Percentiles rank a stretch among this genome's conserved stretches.
Evolutionary conservation across 2,888 invertebrate genomes (phyloP).

Genomic region (Phyto melanocephala): DNA sequence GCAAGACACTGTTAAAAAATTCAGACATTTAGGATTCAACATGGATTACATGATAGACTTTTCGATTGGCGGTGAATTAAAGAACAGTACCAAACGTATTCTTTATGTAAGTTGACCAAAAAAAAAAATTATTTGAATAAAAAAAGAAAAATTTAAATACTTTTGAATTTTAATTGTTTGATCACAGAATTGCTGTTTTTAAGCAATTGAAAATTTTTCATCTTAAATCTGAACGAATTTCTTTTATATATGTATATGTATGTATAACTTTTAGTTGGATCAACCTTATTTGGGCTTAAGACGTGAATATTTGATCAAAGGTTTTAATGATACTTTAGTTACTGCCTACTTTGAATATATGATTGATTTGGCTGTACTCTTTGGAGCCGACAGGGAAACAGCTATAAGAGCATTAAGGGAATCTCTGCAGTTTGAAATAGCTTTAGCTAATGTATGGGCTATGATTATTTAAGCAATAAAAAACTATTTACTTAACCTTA

Average conservation of each 20-base stretch:
- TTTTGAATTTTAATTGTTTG: too few species aligned
- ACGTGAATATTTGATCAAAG: constrained; percentile 91
- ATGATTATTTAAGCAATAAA: too few species aligned
- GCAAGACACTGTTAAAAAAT: constrained; percentile 90
- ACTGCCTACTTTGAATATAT: constrained; percentile 91
- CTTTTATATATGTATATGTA: neutral
- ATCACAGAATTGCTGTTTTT: too few species aligned
- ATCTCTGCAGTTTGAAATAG: constrained; percentile 92
- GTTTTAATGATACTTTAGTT: constrained; percentile 90
- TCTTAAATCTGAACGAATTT: too few species aligned
- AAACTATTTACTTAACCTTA: neutral
- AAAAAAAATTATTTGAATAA: too few species aligned
- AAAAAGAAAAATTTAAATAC: too few species aligned
- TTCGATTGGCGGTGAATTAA: constrained; percentile 92
- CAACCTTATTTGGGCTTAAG: constrained; percentile 91
- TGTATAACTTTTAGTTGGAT: constrained; percentile 87
- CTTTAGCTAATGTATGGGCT: constrained; percentile 94
- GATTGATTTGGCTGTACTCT: constrained; percentile 91
- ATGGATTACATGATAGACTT: constrained; percentile 95
- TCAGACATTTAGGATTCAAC: constrained; percentile 89
- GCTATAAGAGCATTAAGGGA: constrained; percentile 87
- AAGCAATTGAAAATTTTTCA: too few species aligned
- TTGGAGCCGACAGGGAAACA: constrained; percentile 86
- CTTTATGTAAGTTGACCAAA: constrained; percentile 85
- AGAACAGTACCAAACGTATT: constrained; percentile 90